A percentile compares a stretch with the other conserved stretches of the same genome.
These are phyloP conservation scores for Pemphredon lugubris DNA, from an alignment of 2,888 invertebrate species.

Conservation along the genomic window DNA sequence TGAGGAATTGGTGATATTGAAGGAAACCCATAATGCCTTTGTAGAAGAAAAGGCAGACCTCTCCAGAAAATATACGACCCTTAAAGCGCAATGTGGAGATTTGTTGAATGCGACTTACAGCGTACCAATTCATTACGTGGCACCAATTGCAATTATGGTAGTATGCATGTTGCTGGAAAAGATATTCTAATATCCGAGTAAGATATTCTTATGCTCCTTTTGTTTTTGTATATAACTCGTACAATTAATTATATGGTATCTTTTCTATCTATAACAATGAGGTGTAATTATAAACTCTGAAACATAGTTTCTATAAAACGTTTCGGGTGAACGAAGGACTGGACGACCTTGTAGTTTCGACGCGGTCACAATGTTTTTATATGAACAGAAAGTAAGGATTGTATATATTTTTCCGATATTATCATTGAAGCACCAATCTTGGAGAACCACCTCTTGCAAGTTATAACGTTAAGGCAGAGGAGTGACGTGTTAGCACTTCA, in stretches of 20 bases:
- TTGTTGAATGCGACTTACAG: conserved; percentile 84
- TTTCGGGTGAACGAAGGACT: conserved; percentile 16
- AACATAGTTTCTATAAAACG: conserved; percentile 24
- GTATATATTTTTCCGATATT: conserved; percentile 58
- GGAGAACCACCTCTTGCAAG: conserved; percentile 34
- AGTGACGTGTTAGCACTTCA: conserved; percentile 54
- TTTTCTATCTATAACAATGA: conserved; percentile 36
- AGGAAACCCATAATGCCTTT: conserved; percentile 87
- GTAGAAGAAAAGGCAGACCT: conserved; percentile 85
- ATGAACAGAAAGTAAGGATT: conserved; percentile 55
- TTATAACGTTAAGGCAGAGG: conserved; percentile 26
- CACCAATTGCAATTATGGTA: conserved; percentile 83
- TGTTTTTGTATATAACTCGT: conserved; percentile 51
- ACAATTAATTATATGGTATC: conserved; percentile 37
- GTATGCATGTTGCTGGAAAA: conserved; percentile 84
- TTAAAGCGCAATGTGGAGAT: conserved; percentile 84
- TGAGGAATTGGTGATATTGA: conserved; percentile 88
- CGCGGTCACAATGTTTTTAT: conserved; percentile 62
- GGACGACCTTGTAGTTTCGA: conserved; percentile 42
- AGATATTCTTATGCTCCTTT: too few relatives aligned
- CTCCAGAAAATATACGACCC: conserved; percentile 83
- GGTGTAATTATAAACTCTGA: conserved; percentile 34
- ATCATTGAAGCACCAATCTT: conserved; percentile 42
- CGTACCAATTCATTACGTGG: conserved; percentile 84
- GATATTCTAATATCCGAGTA: conserved; percentile 75